Base-by-base conservation (phyloP, 2,113 vertebrate genomes). In the Callithrix jacchus region DNA sequence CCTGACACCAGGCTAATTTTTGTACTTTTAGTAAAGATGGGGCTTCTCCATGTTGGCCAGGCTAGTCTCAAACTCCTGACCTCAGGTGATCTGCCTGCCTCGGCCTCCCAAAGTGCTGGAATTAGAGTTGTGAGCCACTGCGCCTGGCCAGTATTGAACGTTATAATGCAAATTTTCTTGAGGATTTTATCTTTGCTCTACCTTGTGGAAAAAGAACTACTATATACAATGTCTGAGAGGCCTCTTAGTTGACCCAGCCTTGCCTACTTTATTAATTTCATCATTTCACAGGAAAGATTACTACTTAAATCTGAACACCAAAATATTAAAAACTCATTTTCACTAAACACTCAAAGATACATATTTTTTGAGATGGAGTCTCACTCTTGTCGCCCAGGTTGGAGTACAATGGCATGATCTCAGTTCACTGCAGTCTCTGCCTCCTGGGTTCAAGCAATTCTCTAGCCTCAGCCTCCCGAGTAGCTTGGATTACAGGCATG, bases 261-360 rank as follows among this genome's bases (percentile, higher is more conserved):
- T 80, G 9, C 42, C 70, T 91, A 54, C 5, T 93, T 84, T 74
- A 70, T 77, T 82, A 95, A 94, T 68, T 89, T 81, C 6, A 91
- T 79, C 47, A 49, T 17, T 96, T 96, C 35, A 91, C 25, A 89
- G 8, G 12, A 71, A 88, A 96, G 42, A 87, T 52, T 92, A 37
- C 87, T 37, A 88, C 30, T 68, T 91, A 85, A 64, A 71, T 84
- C 35, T 74, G 7, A 95, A 93, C 23, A 74, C 5, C 10, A 86
- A 93, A 95, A 56, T 96, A 95, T 79, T 71, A 94, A 96, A 77
- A 82, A 58, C 7, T 77, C 3, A 61, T 73, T 93, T 73, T 91
- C 32, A 88, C 85, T 95, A 91, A 92, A 76, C 30, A 73, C 11
- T 97, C 52, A 91, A 94, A 86, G 14, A 52, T 18, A 52, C 52